Evolutionary conservation across 2,113 vertebrate species (phyloP).

Genomic region (Nipponia nippon): DNA sequence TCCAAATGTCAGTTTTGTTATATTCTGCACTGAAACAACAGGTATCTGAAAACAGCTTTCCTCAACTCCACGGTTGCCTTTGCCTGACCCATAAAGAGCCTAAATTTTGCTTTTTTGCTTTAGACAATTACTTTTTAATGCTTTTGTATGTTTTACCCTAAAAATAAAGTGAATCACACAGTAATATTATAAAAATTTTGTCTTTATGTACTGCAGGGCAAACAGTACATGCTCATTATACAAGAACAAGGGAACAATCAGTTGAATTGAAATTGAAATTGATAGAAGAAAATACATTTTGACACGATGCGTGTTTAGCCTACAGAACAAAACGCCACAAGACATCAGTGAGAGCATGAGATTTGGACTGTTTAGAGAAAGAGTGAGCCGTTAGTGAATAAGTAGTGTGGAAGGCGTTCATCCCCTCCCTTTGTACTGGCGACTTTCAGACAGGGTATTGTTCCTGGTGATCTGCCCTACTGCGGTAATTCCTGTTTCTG

Average conservation of each 20-base stretch:
- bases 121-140: background rate
- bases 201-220: background rate
- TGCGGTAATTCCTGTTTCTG: background rate
- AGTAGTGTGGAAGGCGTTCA: background rate
- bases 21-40: constrained; percentile 6
- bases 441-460: background rate
- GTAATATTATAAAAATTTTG: background rate
- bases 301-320: background rate
- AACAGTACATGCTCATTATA: background rate
- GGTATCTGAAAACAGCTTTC: background rate
- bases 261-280: constrained; percentile 26
- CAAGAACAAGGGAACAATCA: background rate
- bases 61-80: background rate
- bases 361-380: background rate
- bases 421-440: background rate
- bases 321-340: background rate
- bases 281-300: constrained; percentile 11
- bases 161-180: background rate
- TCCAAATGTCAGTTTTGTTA: background rate
- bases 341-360: background rate
- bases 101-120: background rate
- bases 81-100: background rate
- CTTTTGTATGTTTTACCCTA: background rate
- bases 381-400: background rate
- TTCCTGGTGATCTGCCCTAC: background rate